Base-by-base conservation (phyloP, 2,888 invertebrate genomes). In the Acleris literana region DNA sequence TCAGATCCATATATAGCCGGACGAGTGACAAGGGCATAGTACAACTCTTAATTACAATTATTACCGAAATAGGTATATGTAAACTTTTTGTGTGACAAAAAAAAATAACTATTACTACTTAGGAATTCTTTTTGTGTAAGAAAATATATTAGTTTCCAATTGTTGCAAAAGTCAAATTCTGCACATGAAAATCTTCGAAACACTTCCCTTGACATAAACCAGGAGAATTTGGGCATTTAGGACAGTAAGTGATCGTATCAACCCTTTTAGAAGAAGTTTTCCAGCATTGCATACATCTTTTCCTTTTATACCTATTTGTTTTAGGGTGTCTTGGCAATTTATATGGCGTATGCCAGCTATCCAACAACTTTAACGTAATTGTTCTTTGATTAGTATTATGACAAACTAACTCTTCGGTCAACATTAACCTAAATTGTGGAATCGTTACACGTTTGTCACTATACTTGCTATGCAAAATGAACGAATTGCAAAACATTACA, bases 401-500 rank as follows among this genome's bases (percentile, higher is more conserved):
- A 22, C 60, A 60, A 13, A 65, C 65, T 16, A 65, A 61, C 1
- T 29, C 60, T 20, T 61, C 60, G 6, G 29, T 56, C 7, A 65
- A 5, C 3, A 33, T 29, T 22, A 61, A 56, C 49, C 60, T 55
- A 11, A 61, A 65, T 11, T 65, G 55, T 18, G 55, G 65, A 46
- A 60, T 51, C 17, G 48, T 17, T 3, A 61, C 18, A 44, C 54
- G n/a, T 9, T 56, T 65, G 7, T 33, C 25, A 29, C 25, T 7
- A 13, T 18, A 60, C 20, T 56, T 60, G n/a, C 25, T 60, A 29
- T 60, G 25, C 29, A 65, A 55, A 6, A 60, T 29, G 18, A 55
- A 65, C 29, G 60, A 49, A 33, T 65, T 65, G 51, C 65, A 65
- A 7, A 65, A 65, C 65, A 65, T 65, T 11, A 56, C 48, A n/a